A percentile compares a stretch with the other conserved stretches of the same genome.
Evolutionary conservation across 2,888 invertebrate genomes (phyloP).

Genomic region (Gymnoscelis rufifasciata): DNA sequence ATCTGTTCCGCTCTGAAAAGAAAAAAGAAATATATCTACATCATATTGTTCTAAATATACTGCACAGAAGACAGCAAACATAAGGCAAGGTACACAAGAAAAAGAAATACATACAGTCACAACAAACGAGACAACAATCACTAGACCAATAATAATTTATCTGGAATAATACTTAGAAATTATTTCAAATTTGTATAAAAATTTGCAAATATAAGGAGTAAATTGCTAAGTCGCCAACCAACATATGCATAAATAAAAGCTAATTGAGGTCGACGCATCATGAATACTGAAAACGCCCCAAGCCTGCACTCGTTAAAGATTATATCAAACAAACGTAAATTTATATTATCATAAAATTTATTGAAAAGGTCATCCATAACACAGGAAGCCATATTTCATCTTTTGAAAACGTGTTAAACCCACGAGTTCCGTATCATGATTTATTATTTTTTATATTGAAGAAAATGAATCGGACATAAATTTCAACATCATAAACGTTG

Average conservation of each 20-base stretch:
- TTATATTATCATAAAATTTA: conserved; percentile 32
- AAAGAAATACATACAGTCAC: too few relatives aligned
- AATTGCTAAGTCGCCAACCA: neutral
- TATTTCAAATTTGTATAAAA: too few relatives aligned
- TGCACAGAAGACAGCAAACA: too few relatives aligned
- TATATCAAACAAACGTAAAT: conserved; percentile 29
- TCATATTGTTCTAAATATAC: too few relatives aligned
- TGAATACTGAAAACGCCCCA: conserved; percentile 20
- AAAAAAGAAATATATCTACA: too few relatives aligned
- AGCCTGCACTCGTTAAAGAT: conserved; percentile 21
- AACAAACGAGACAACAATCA: too few relatives aligned
- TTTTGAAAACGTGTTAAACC: conserved; percentile 37
- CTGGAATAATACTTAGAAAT: neutral
- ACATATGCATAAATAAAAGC: conserved; percentile 6
- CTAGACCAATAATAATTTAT: neutral
- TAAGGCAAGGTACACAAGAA: too few relatives aligned
- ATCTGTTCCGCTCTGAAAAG: too few relatives aligned
- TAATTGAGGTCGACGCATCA: conserved; percentile 15
- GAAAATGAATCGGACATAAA: conserved; percentile 51
- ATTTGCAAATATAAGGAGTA: too few relatives aligned
- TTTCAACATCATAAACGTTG: conserved; percentile 52
- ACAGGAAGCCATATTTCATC: conserved; percentile 43
- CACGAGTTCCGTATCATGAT: conserved; percentile 47
- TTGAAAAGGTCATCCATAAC: conserved; percentile 39
- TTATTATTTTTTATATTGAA: conserved; percentile 49